Percentiles rank a stretch among this genome's conserved stretches.
These are phyloP conservation scores for Bellardia bayeri DNA, from an alignment of 2,888 invertebrate genomes.

Conservation along the genomic window DNA sequence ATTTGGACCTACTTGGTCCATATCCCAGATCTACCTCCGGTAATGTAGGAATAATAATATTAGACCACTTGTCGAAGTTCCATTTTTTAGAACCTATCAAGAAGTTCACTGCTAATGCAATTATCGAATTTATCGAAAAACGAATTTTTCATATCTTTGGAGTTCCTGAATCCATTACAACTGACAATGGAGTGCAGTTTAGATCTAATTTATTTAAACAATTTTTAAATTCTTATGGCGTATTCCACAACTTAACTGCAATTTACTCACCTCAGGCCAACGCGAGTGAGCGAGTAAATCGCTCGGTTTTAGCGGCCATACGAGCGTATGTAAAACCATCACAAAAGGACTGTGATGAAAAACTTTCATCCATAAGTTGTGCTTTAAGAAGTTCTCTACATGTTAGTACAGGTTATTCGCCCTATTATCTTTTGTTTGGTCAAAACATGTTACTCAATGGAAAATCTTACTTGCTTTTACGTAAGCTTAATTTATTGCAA, in stretches of 20 bases:
- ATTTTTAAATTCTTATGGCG: slow-evolving; percentile 1
- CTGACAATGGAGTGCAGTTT: slow-evolving; percentile 15
- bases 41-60: background rate
- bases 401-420: background rate
- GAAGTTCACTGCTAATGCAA: background rate
- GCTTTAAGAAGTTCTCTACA: background rate
- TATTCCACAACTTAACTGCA: background rate
- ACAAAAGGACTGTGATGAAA: background rate
- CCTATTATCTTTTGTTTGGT: background rate
- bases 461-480: background rate
- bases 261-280: slow-evolving; percentile 8
- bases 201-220: background rate
- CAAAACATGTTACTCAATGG: background rate
- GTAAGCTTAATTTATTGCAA: background rate
- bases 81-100: background rate
- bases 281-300: background rate
- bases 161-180: background rate
- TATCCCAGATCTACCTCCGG: slow-evolving; percentile 23
- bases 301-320: background rate
- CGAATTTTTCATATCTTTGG: background rate
- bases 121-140: slow-evolving; percentile 9
- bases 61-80: no score
- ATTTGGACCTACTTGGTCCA: slow-evolving; percentile 24
- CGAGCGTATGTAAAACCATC: background rate
- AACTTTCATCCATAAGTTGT: background rate